Evolutionary conservation across 2,113 vertebrate genomes (phyloP).

Genomic region (Trematomus loennbergii): DNA sequence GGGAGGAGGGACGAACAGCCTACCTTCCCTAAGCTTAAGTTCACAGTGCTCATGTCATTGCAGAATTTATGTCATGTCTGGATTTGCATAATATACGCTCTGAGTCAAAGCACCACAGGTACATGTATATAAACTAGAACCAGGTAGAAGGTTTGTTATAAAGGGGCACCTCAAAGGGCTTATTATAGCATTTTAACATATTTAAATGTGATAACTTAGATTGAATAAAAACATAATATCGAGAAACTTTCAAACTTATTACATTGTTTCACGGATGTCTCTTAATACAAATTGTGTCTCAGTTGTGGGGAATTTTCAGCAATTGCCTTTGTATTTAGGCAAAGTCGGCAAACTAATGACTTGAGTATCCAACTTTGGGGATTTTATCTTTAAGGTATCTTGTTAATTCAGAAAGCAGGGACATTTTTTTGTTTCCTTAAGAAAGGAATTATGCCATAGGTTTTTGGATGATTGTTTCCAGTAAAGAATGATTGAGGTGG

Average conservation of each 20-base stretch:
- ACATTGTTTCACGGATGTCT: neutral
- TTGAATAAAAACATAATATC: neutral
- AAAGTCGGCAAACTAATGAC: too few relatives aligned
- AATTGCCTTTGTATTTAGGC: too few relatives aligned
- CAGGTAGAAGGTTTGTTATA: neutral
- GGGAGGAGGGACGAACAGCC: slow-evolving; percentile 60
- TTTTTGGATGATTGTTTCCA: too few relatives aligned
- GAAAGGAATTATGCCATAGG: too few relatives aligned
- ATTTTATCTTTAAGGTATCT: too few relatives aligned
- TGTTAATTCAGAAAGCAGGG: too few relatives aligned
- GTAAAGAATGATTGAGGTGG: too few relatives aligned
- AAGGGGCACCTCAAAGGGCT: slow-evolving; percentile 1
- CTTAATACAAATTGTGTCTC: neutral
- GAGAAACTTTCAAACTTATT: neutral
- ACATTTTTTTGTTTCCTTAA: too few relatives aligned
- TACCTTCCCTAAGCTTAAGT: slow-evolving; percentile 61
- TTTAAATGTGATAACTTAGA: neutral
- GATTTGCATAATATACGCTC: slow-evolving; percentile 70
- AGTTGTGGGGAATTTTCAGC: too few relatives aligned
- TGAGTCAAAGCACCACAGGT: slow-evolving; percentile 64
- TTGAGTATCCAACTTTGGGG: too few relatives aligned
- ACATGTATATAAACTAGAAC: slow-evolving; percentile 4
- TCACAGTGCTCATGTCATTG: slow-evolving; percentile 62
- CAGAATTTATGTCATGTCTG: slow-evolving; percentile 58
- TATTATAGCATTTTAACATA: neutral